phyloP scores from a whole-genome alignment of 1,140 invertebrate species.

The Papilio aristodemus region DNA sequence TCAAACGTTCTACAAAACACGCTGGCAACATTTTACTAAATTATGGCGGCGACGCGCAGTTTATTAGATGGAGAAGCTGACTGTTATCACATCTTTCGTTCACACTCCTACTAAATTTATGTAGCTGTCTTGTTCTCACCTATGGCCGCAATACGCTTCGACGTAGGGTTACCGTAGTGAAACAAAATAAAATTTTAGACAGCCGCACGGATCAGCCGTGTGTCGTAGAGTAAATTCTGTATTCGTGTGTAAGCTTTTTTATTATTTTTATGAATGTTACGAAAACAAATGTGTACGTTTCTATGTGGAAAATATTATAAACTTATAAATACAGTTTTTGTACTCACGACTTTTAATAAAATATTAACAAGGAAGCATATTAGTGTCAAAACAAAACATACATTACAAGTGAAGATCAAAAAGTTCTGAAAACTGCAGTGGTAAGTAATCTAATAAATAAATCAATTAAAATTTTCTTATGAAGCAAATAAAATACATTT shows the following conservation, averaged over 20 bases:
- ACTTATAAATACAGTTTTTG: constrained; percentile 7
- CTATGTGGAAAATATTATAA: constrained; percentile 18
- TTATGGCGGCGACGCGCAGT: not conserved
- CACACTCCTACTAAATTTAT: not conserved
- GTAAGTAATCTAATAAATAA: not conserved
- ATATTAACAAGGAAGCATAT: not conserved
- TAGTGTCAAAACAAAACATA: constrained; percentile 22
- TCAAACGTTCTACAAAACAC: not conserved
- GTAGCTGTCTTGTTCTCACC: not conserved
- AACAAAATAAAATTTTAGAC: constrained; percentile 65
- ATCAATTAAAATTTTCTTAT: not conserved
- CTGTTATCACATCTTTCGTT: not conserved
- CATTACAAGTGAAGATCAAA: constrained; percentile 9
- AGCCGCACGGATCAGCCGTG: constrained; percentile 63
- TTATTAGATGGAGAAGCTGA: constrained; percentile 1
- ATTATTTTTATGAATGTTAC: constrained; percentile 48
- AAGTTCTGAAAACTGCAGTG: constrained; percentile 10
- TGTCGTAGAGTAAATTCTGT: constrained; percentile 56
- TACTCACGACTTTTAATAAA: not conserved
- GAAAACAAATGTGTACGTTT: constrained; percentile 42
- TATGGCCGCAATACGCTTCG: not conserved
- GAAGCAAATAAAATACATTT: not conserved
- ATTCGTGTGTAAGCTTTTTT: constrained; percentile 52
- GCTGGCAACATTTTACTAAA: constrained; percentile 2
- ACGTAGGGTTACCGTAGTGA: constrained; percentile 36